Conservation (phyloP, 2,797 vertebrate species). For the Paramormyrops hopkinsi region DNA sequence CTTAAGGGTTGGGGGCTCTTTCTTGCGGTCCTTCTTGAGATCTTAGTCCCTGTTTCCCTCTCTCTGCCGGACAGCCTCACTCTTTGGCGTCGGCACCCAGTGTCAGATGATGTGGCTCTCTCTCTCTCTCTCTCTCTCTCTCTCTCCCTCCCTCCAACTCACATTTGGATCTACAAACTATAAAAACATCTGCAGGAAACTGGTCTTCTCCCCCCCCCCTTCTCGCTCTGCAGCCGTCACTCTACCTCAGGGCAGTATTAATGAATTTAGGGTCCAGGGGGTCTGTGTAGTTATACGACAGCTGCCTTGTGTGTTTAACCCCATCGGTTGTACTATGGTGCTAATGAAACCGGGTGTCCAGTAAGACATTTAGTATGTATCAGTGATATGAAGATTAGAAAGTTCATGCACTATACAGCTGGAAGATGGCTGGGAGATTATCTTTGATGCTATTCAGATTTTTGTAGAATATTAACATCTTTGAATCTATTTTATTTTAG, state of each 20-base stretch:
- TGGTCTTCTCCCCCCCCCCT: slow-evolving; percentile 30
- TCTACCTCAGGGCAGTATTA: slow-evolving; percentile 23
- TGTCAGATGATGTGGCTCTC: slow-evolving; percentile 66
- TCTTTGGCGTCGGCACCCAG: slow-evolving; percentile 51
- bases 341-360: neutral
- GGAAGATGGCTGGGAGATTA: neutral
- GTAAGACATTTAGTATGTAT: neutral
- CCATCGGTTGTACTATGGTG: neutral
- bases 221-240: neutral
- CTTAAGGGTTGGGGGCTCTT: neutral
- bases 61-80: slow-evolving; percentile 17
- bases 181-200: slow-evolving; percentile 54
- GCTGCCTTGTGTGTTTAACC: neutral
- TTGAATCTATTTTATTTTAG: neutral
- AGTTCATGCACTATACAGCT: neutral
- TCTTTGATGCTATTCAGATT: neutral
- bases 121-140: slow-evolving; percentile 31
- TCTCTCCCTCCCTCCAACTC: slow-evolving; percentile 14
- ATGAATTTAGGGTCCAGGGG: slow-evolving; percentile 14
- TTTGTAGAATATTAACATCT: neutral
- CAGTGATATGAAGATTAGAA: neutral
- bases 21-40: neutral
- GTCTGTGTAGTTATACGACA: neutral
- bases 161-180: slow-evolving; percentile 27
- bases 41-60: slow-evolving; percentile 14